Percentiles rank a stretch among this genome's conserved stretches.
These are phyloP conservation scores for Agrypnus murinus DNA, from an alignment of 2,888 invertebrate species.

Conservation along the genomic window DNA sequence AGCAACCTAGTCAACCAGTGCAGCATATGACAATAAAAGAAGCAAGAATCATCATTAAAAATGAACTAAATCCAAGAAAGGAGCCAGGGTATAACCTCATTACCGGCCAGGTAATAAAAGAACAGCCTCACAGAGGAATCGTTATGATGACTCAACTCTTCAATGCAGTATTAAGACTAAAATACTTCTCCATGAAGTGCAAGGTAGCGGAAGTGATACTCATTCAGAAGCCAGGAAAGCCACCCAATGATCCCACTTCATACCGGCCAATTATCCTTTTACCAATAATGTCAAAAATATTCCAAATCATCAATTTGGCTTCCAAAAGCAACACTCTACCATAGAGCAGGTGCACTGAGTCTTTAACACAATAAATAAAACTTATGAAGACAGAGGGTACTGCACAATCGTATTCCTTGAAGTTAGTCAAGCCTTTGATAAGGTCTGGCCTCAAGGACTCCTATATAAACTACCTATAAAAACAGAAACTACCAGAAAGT, in stretches of 20 bases:
- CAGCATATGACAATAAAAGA: neutral
- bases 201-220: neutral
- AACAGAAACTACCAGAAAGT: neutral
- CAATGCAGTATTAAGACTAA: neutral
- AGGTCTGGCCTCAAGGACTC: too few relatives aligned
- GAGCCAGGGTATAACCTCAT: neutral
- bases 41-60: neutral
- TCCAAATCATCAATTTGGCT: neutral
- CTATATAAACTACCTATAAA: neutral
- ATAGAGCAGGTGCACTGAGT: neutral
- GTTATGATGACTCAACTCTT: slow-evolving; percentile 1
- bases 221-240: neutral
- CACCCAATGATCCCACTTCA: neutral
- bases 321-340: neutral
- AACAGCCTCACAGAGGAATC: neutral
- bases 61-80: slow-evolving; percentile 8
- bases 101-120: neutral
- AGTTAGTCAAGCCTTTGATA: too few relatives aligned
- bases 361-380: neutral
- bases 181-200: neutral
- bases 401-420: neutral
- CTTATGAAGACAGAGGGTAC: slow-evolving; percentile 1
- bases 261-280: neutral
- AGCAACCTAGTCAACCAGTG: slow-evolving; percentile 20
- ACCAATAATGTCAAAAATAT: too few relatives aligned